Evolutionary conservation across 1,140 invertebrate genomes (phyloP), one percentile per base, ranked within the genome.

Genomic region (Heliothis virescens): DNA sequence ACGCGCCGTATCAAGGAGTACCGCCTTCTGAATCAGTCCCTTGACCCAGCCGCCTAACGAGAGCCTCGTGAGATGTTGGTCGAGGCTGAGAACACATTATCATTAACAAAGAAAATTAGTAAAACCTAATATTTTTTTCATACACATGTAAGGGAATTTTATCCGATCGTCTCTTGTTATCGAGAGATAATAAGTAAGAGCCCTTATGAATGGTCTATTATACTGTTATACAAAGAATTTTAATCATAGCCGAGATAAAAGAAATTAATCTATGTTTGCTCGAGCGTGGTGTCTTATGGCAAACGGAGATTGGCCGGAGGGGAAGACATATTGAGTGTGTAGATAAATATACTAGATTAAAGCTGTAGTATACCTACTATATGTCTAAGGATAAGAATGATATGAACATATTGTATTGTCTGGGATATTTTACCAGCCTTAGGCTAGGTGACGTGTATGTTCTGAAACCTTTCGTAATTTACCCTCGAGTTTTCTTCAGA

Each of bases 191-290:
- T 47, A 47, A 65, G 7, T 63, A 71, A 71, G 21, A 53, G 18
- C 52, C 9, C 7, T 34, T 4, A 16, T 34, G n/a, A 72, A 53
- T 52, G 13, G 15, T 10, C 67, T 15, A 60, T 74, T 74, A 47
- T 57, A 13, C 53, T 34, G 15, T 74, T 60, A 48, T 34, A 60
- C 18, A 74, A 60, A 74, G 57, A 34, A 26, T 60, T 74, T 29
- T 74, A 60, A 74, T 74, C 34, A 74, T 26, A 60, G 34, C 34
- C 55, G 57, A 57, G 53, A 74, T 60, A 29, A 74, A 60, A 74
- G 72, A 62, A 60, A 59, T 72, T 74, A 62, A 74, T 74, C 72
- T 16, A 74, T 74, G 55, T 59, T 60, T 60, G 21, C 18, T 21
- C 55, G 72, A 60, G 72, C 57, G 53, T 74, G 21, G 21, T 53